Conservation (phyloP, 2,888 invertebrate genomes). For the Agrochola macilenta region DNA sequence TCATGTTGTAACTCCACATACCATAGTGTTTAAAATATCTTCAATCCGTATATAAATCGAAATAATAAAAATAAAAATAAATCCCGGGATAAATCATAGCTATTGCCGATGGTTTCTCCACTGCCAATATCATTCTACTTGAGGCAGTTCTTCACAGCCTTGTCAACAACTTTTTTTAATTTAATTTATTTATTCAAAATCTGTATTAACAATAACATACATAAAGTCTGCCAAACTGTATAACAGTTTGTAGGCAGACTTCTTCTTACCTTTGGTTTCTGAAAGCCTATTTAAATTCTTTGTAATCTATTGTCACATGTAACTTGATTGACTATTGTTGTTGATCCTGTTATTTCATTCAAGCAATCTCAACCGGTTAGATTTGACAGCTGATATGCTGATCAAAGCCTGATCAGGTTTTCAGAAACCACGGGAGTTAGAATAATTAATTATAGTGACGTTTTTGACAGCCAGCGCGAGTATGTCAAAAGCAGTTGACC, state of each 20-base stretch:
- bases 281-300: conserved; percentile 16
- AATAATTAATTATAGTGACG: neutral
- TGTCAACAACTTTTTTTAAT: too few relatives aligned
- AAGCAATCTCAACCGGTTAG: conserved; percentile 17
- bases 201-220: too few relatives aligned
- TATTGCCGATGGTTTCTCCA: neutral
- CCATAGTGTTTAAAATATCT: conserved; percentile 3
- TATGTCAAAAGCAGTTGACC: conserved; percentile 2
- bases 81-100: neutral
- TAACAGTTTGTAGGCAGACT: too few relatives aligned
- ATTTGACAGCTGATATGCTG: neutral
- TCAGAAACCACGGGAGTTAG: neutral
- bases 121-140: neutral
- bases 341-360: conserved; percentile 1
- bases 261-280: neutral
- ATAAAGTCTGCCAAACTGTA: too few relatives aligned
- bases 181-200: too few relatives aligned
- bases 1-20: neutral
- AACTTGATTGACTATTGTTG: conserved; percentile 33
- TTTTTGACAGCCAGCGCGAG: neutral
- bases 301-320: conserved; percentile 5
- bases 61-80: too few relatives aligned
- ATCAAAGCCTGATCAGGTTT: neutral
- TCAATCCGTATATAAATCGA: neutral
- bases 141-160: too few relatives aligned